Evolutionary conservation across 2,797 vertebrate species (phyloP), one percentile per base, ranked within the genome.

Genomic region (Cyprinella venusta): DNA sequence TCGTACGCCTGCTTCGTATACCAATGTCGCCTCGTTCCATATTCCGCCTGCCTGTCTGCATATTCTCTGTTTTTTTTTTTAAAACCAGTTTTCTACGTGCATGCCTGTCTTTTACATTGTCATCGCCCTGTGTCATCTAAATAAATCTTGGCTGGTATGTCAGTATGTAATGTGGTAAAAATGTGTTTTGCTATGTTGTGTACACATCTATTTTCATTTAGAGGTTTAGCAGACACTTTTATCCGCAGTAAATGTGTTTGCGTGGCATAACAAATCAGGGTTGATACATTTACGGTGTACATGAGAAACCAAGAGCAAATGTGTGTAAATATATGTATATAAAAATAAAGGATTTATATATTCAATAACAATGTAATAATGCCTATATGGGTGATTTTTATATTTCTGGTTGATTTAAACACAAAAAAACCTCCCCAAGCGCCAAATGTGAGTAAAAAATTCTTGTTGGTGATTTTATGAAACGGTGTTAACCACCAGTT

Each of bases 21-120:
- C 76, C 87, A 65, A 83, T 86, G 90, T 88, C 86, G 63, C 19
- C 83, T 91, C 87, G 90, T 90, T 91, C 90, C 89, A 85, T 86
- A 84, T 85, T 87, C 42, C 40, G 13, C 71, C 56, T 80, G 70
- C 85, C 67, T 50, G 59, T 38, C 83, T 38, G 64, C 24, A 74
- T 70, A 18, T 80, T 63, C 64, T 18, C 67, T 42, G 30, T 69
- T 76, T 80, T 72, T 76, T 80, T 72, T 80, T 76, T n/a, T 65
- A 42, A 18, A 42, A 71, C 21, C 12, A 64, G 48, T 12, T 42
- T 64, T 18, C 76, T 40, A 16, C 15, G 0, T 50, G 1, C 45
- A 36, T 81, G 50, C 65, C 78, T 50, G 30, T 64, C 52, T 76
- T n/a, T 38, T 61, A 15, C 8, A 2, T 59, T 59, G 48, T 19